Percentiles rank a stretch among this genome's conserved stretches.
Evolutionary conservation across 2,113 vertebrate genomes (phyloP).

Genomic region (Anser cygnoides): DNA sequence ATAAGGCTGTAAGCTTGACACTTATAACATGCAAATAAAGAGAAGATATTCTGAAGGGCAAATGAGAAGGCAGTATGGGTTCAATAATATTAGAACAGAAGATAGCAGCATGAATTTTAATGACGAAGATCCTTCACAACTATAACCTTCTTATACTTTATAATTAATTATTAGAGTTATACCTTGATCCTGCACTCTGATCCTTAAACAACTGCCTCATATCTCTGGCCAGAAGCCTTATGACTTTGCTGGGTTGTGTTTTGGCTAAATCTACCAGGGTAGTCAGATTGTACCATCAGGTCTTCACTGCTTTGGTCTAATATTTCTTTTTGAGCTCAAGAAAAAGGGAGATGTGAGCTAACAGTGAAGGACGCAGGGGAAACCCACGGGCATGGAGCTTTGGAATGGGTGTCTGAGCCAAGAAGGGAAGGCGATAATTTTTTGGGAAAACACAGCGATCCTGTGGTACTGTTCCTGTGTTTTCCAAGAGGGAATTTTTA

Average conservation of each 20-base stretch:
- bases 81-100: slow-evolving; percentile 46
- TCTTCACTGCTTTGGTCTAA: not conserved
- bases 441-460: not conserved
- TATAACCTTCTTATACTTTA: slow-evolving; percentile 39
- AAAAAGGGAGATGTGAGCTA: not conserved
- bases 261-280: not conserved
- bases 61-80: not conserved
- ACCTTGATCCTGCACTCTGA: slow-evolving; percentile 11
- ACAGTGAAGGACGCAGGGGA: not conserved
- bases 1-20: slow-evolving; percentile 47
- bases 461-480: not conserved
- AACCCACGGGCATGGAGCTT: not conserved
- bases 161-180: slow-evolving; percentile 62
- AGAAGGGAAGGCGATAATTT: not conserved
- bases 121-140: slow-evolving; percentile 31
- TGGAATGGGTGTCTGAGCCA: not conserved
- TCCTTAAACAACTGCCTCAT: not conserved
- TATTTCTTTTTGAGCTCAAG: not conserved
- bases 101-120: slow-evolving; percentile 54
- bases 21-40: slow-evolving; percentile 59
- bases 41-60: slow-evolving; percentile 58
- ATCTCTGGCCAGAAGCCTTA: not conserved
- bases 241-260: not conserved
- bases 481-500: not conserved
- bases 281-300: not conserved